These are phyloP conservation scores for Hycleus phaleratus DNA, from an alignment of 1,140 invertebrate species.

Conservation along the genomic window DNA sequence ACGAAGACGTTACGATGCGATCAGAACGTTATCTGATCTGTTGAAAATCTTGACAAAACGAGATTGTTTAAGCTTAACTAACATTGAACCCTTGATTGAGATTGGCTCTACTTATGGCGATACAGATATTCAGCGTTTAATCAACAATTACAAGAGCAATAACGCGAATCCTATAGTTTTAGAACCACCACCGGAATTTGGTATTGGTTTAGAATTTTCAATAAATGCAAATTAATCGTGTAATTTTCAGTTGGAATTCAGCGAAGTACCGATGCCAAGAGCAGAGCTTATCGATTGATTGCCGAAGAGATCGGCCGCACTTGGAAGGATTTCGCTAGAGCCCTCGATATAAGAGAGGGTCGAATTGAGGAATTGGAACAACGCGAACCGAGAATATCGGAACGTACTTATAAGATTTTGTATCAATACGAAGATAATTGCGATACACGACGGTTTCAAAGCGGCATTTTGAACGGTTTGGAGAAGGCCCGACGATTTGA, in stretches of 20 bases:
- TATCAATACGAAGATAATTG: slow-evolving; percentile 6
- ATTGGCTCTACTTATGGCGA: neutral
- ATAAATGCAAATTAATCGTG: neutral
- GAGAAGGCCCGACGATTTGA: slow-evolving; percentile 14
- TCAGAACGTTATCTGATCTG: slow-evolving; percentile 4
- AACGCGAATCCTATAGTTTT: neutral
- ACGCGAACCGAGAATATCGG: neutral
- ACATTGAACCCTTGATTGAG: slow-evolving; percentile 2
- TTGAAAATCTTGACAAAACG: slow-evolving; percentile 19
- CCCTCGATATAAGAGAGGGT: slow-evolving; percentile 17
- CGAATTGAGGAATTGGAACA: slow-evolving; percentile 18
- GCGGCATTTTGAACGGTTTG: slow-evolving; percentile 9
- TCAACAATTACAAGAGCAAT: neutral
- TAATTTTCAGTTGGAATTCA: neutral
- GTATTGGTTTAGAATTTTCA: neutral
- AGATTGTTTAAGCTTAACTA: slow-evolving; percentile 6
- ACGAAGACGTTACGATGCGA: slow-evolving; percentile 8
- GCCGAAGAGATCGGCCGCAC: slow-evolving; percentile 16
- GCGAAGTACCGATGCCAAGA: neutral
- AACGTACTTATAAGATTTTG: slow-evolving; percentile 14
- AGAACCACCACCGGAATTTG: neutral
- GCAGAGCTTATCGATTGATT: slow-evolving; percentile 11
- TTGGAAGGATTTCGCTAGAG: slow-evolving; percentile 24
- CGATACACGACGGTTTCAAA: slow-evolving; percentile 7
- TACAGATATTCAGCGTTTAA: neutral